Conservation (phyloP, 2,113 vertebrate genomes). For the Melospiza melodia region DNA sequence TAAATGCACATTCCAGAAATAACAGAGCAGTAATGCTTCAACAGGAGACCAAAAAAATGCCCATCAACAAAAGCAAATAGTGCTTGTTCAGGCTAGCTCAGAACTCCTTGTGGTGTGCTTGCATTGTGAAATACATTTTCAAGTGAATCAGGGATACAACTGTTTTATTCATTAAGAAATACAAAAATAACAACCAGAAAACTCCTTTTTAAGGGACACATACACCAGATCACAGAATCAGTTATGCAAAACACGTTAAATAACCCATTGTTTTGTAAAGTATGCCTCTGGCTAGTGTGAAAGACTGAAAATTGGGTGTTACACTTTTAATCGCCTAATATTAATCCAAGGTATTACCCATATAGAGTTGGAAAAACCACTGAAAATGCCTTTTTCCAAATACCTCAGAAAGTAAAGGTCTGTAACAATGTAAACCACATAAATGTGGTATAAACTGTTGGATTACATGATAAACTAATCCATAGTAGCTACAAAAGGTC, state of each 20-base stretch:
- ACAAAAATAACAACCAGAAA: not conserved
- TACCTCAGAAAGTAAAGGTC: not conserved
- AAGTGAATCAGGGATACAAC: not conserved
- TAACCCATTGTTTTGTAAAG: not conserved
- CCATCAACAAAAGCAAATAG: not conserved
- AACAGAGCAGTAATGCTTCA: not conserved
- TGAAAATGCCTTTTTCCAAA: not conserved
- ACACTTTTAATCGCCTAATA: not conserved
- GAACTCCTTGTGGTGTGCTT: not conserved
- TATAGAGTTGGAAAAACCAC: not conserved
- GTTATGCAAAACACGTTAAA: not conserved
- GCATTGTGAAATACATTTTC: not conserved
- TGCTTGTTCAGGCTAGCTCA: not conserved
- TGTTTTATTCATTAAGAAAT: not conserved
- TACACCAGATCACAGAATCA: not conserved
- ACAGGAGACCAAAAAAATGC: not conserved
- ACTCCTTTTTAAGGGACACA: not conserved
- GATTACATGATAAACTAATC: not conserved
- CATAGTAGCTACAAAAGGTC: not conserved
- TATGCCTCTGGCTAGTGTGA: not conserved
- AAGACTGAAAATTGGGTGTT: not conserved
- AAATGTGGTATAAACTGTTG: not conserved
- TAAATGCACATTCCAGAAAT: not conserved
- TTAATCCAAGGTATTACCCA: not conserved
- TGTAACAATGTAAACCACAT: accelerated